Evolutionary conservation across 1,140 invertebrate genomes (phyloP), one percentile per base, ranked within the genome.

Genomic region (Contarinia nasturtii): DNA sequence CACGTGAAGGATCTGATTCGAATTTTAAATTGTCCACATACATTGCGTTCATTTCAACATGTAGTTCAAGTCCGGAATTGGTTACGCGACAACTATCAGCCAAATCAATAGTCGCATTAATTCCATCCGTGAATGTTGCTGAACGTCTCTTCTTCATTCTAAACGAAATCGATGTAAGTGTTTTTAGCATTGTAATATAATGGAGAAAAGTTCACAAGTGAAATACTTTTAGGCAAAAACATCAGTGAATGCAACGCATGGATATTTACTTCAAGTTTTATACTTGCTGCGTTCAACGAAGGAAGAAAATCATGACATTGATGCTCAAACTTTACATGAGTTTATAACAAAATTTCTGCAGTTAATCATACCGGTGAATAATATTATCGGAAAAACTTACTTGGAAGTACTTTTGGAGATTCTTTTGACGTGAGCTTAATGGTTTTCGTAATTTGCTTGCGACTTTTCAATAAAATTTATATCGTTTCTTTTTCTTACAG

Each of bases 31-130:
- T 69, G 33, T 49, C 60, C 17, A 55, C 64, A 48, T 69, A 67
- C 51, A 51, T 69, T 42, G 57, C 58, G 33, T 58, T 67, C 48
- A 61, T 71, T 33, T 61, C 64, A 3, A 54, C 54, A 33, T 77
- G 75, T 55, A 63, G 67, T n/a, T 56, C 65, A 33, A 74, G 76
- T 60, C 61, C 66, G 50, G 71, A 77, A 44, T 67, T 73, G 48
- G 72, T 76, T 63, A 77, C 77, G 34, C 65, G 83, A 55, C 65
- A 75, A 54, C 59, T 85, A 48, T 71, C 79, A 44, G 75, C 78
- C 10, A 71, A 72, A 66, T 75, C 83, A 41, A 59, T 81, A 10
- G 68, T 73, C 21, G 69, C 79, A 22, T 59, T 86, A 51, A 61
- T 85, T 2, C 65, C 68, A 11, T 50, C 48, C 5, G 48, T 56